Evolutionary conservation across 2,888 invertebrate species (phyloP).

Genomic region (Amphipoea lucens): DNA sequence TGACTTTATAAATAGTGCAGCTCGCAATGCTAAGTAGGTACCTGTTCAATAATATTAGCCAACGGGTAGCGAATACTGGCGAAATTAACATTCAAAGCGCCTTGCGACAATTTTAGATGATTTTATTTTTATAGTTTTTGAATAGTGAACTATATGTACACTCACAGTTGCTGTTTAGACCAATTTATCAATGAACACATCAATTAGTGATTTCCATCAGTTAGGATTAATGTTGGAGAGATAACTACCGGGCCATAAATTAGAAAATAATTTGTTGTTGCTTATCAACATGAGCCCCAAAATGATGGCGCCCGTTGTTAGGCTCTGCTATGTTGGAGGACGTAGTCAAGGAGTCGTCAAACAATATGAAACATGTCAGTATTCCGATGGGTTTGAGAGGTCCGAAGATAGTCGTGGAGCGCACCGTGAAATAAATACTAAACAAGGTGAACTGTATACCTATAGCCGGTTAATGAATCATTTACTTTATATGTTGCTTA

Average conservation of each 20-base stretch:
- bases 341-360: background rate
- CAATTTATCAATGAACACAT: background rate
- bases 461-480: constrained; percentile 25
- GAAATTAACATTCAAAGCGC: constrained; percentile 59
- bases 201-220: background rate
- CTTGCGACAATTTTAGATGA: constrained; percentile 27
- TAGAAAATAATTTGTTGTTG: background rate
- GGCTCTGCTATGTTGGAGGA: background rate
- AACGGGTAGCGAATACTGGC: constrained; percentile 50
- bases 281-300: background rate
- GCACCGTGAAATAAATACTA: background rate
- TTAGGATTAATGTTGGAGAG: background rate
- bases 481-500: constrained; percentile 19
- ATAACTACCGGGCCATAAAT: background rate
- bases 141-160: background rate
- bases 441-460: background rate
- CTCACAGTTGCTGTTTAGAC: background rate
- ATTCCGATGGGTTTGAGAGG: background rate
- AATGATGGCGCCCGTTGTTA: background rate
- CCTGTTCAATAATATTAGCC: constrained; percentile 69
- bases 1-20: constrained; percentile 88
- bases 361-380: constrained; percentile 19
- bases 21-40: constrained; percentile 75
- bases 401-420: background rate
- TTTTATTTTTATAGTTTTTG: constrained; percentile 27